phyloP scores from a whole-genome alignment of 2,113 vertebrate species.

The Arvicanthis niloticus region DNA sequence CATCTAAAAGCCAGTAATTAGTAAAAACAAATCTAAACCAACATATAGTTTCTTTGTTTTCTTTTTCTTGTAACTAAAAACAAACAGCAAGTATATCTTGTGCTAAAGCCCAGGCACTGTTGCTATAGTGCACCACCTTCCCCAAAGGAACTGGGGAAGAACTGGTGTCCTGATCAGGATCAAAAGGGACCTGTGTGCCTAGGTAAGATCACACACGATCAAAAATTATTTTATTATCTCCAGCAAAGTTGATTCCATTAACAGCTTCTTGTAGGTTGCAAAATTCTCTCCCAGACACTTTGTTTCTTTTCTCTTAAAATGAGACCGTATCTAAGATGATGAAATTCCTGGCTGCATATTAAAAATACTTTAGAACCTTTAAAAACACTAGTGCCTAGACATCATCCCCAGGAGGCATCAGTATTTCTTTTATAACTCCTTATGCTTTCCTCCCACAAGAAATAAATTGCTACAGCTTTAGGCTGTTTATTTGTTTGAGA shows the following conservation, averaged over 20 bases:
- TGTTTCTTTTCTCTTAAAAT: not conserved
- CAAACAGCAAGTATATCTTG: not conserved
- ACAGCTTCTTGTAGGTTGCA: constrained; percentile 19
- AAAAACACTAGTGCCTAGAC: not conserved
- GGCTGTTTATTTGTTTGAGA: not conserved
- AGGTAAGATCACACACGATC: not conserved
- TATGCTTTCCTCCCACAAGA: not conserved
- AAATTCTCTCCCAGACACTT: constrained; percentile 3
- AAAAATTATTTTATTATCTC: constrained; percentile 46
- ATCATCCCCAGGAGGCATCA: not conserved
- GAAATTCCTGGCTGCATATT: not conserved
- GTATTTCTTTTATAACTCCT: not conserved
- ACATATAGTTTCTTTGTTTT: not conserved
- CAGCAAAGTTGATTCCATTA: constrained; percentile 45
- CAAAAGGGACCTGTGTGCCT: not conserved
- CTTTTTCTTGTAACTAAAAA: not conserved
- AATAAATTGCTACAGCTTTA: not conserved
- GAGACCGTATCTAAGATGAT: not conserved
- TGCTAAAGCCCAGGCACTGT: not conserved
- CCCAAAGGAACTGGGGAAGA: constrained; percentile 11
- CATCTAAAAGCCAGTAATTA: constrained; percentile 3
- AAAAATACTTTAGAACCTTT: constrained; percentile 1
- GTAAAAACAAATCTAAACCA: constrained; percentile 48
- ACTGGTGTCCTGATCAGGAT: not conserved
- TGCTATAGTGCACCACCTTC: not conserved